Evolutionary conservation across 1,140 invertebrate genomes (phyloP).

Genomic region (Zaprionus taronus): DNA sequence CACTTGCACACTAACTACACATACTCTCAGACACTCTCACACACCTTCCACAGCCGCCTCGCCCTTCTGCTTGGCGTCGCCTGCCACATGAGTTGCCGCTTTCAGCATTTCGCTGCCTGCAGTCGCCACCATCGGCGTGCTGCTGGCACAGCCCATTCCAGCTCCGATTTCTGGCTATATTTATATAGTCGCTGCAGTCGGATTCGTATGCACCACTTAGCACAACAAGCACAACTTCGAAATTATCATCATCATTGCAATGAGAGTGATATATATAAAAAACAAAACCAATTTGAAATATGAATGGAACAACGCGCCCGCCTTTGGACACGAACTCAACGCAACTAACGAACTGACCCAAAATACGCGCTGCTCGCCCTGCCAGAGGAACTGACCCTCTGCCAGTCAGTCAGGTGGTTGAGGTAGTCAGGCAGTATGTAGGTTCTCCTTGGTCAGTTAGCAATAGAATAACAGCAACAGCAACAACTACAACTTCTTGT

Average conservation of each 20-base stretch:
- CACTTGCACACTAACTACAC: slow-evolving; percentile 10
- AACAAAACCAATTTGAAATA: slow-evolving; percentile 44
- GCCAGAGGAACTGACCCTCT: slow-evolving; percentile 61
- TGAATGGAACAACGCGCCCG: slow-evolving; percentile 69
- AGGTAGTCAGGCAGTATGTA: slow-evolving; percentile 2
- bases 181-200: slow-evolving; percentile 14
- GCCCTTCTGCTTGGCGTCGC: slow-evolving; percentile 72
- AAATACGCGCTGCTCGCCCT: slow-evolving; percentile 43
- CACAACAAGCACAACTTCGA: slow-evolving; percentile 33
- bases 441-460: slow-evolving; percentile 41
- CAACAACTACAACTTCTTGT: slow-evolving; percentile 18
- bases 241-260: slow-evolving; percentile 52
- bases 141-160: slow-evolving; percentile 81
- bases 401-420: slow-evolving; percentile 37
- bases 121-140: slow-evolving; percentile 80
- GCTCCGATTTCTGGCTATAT: slow-evolving; percentile 11
- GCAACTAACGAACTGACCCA: slow-evolving; percentile 76
- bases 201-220: slow-evolving; percentile 15
- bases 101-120: slow-evolving; percentile 83
- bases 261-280: slow-evolving; percentile 34
- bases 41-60: slow-evolving; percentile 77
- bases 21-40: slow-evolving; percentile 35
- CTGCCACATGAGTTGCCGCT: slow-evolving; percentile 76
- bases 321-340: slow-evolving; percentile 76
- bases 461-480: slow-evolving; percentile 26